Percentiles rank a stretch among this genome's conserved stretches.
phyloP scores from a whole-genome alignment of 2,888 invertebrate species.

The Philhelius pedissequus region DNA sequence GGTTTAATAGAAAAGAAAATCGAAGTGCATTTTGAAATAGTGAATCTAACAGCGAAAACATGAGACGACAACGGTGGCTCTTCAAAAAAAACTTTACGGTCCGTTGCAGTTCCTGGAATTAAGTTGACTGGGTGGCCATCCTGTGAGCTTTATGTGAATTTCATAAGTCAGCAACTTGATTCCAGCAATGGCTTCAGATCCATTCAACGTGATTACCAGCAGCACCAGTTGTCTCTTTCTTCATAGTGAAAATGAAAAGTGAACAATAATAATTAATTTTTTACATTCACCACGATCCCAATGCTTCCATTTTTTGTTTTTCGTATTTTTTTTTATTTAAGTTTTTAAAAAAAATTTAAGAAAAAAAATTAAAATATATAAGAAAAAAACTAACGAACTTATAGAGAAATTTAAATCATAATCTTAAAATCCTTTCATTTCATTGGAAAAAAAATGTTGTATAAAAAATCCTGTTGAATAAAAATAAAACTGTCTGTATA shows the following conservation, averaged over 20 bases:
- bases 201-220: conserved; percentile 52
- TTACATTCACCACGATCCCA: conserved; percentile 24
- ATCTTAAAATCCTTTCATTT: conserved; percentile 41
- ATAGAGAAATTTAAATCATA: conserved; percentile 26
- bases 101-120: conserved; percentile 79
- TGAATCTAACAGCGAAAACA: conserved; percentile 13
- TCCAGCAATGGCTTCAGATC: conserved; percentile 78
- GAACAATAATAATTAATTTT: conserved; percentile 11
- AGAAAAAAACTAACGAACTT: conserved; percentile 2
- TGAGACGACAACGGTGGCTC: conserved; percentile 33
- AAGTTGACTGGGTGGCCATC: conserved; percentile 79
- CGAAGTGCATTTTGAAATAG: conserved; percentile 30
- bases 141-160: conserved; percentile 74
- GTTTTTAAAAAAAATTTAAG: background rate
- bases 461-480: conserved; percentile 1
- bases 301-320: conserved; percentile 49
- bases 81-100: conserved; percentile 48
- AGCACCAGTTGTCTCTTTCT: background rate
- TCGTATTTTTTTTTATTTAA: background rate
- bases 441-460: conserved; percentile 25
- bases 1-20: conserved; percentile 14
- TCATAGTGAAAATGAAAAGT: conserved; percentile 32
- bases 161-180: conserved; percentile 79
- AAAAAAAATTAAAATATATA: background rate
- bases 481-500: conserved; percentile 36